These are phyloP conservation scores for Ganaspis brasiliensis DNA, from an alignment of 2,888 invertebrate genomes.

Conservation along the genomic window DNA sequence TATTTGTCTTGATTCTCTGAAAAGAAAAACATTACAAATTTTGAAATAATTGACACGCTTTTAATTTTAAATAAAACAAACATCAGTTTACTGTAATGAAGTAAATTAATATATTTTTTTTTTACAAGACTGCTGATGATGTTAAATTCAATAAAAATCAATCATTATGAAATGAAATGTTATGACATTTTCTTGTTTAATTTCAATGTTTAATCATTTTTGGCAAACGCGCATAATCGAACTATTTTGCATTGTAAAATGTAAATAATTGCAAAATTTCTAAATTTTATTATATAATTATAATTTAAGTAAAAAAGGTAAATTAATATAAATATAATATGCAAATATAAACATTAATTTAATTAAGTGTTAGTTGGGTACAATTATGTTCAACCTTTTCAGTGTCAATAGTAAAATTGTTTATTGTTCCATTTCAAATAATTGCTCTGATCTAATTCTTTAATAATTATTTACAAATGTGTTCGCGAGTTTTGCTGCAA, in stretches of 20 bases:
- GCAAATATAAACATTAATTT: no score
- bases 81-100: neutral
- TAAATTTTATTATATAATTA: no score
- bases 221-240: neutral
- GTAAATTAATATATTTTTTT: neutral
- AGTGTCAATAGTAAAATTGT: neutral
- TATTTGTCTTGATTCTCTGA: no score
- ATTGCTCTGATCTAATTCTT: neutral
- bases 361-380: no score
- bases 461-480: neutral
- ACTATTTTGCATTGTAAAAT: no score
- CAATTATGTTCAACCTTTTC: neutral
- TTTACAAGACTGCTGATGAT: neutral
- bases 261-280: no score
- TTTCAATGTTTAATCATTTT: neutral
- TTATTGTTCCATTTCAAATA: neutral
- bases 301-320: no score
- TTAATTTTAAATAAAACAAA: neutral
- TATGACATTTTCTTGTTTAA: slow-evolving; percentile 8
- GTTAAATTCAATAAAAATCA: neutral
- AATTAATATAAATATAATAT: no score
- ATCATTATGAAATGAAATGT: neutral
- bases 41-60: neutral
- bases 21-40: neutral
- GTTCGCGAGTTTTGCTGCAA: no score